Conservation (phyloP, 2,888 invertebrate species). For the Galeopsomyia nigrocyanea region DNA sequence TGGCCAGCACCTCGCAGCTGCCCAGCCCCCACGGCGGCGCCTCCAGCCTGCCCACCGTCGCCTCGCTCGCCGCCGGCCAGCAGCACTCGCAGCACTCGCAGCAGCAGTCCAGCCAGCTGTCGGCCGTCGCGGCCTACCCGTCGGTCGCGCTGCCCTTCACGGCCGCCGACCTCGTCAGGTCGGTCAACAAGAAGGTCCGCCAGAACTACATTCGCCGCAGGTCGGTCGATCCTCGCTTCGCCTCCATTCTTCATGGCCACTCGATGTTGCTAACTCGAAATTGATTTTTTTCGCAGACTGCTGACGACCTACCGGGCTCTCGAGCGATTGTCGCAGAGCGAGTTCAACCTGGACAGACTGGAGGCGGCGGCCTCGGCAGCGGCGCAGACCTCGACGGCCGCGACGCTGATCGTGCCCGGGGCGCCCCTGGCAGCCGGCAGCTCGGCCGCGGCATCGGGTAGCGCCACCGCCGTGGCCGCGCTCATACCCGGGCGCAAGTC, state of each 20-base stretch:
- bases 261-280: not conserved
- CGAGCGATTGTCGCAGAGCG: slow-evolving; percentile 86
- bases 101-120: slow-evolving; percentile 47
- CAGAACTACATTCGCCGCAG: slow-evolving; percentile 84
- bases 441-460: too few species aligned
- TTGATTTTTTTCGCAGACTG: slow-evolving; percentile 68
- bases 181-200: slow-evolving; percentile 86
- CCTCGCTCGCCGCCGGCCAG: slow-evolving; percentile 49
- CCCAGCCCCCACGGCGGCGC: slow-evolving; percentile 85
- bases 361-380: slow-evolving; percentile 75
- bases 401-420: slow-evolving; percentile 68
- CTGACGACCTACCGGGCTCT: slow-evolving; percentile 85
- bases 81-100: slow-evolving; percentile 68
- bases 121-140: slow-evolving; percentile 53
- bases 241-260: not conserved
- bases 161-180: slow-evolving; percentile 78
- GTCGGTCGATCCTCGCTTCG: slow-evolving; percentile 47
- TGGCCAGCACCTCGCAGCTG: slow-evolving; percentile 82
- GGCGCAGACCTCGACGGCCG: slow-evolving; percentile 62
- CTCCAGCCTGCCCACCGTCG: slow-evolving; percentile 61
- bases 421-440: slow-evolving; percentile 57
- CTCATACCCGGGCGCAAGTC: slow-evolving; percentile 18
- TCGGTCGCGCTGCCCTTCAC: slow-evolving; percentile 74
- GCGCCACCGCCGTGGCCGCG: not conserved
- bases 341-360: slow-evolving; percentile 83